phyloP scores from a whole-genome alignment of 2,113 vertebrate genomes.

The Scalopus aquaticus region DNA sequence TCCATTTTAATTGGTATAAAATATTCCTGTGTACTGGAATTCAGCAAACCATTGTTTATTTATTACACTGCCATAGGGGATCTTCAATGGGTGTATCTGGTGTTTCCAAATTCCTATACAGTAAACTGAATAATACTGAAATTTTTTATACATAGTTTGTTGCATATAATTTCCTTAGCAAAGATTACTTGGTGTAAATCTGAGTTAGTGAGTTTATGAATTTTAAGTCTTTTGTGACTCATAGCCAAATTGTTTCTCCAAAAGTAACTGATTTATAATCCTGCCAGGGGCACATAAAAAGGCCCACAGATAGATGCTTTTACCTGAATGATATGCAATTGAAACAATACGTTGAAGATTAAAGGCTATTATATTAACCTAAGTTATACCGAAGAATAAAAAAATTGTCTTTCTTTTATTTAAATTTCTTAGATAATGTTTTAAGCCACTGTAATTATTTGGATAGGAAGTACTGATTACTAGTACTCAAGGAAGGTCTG shows the following conservation, averaged over 20 bases:
- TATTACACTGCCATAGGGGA: background rate
- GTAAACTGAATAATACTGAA: background rate
- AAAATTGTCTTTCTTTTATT: slow-evolving; percentile 15
- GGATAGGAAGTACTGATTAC: background rate
- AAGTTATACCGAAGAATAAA: slow-evolving; percentile 54
- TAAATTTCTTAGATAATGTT: slow-evolving; percentile 36
- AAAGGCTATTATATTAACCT: slow-evolving; percentile 30
- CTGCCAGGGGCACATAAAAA: background rate
- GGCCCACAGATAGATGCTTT: background rate
- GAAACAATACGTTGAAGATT: slow-evolving; percentile 35
- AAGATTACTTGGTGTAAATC: background rate
- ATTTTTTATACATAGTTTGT: background rate
- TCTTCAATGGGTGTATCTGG: background rate
- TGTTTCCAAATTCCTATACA: background rate
- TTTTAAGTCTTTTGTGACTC: background rate
- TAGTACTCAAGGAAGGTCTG: background rate
- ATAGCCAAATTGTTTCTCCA: background rate
- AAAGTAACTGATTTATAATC: slow-evolving; percentile 10
- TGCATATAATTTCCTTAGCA: background rate
- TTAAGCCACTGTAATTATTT: background rate
- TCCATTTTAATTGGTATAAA: background rate
- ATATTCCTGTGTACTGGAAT: background rate
- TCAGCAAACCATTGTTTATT: background rate
- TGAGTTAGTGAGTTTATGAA: background rate
- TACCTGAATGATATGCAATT: slow-evolving; percentile 16